phyloP scores from a whole-genome alignment of 1,140 invertebrate species.

The Drosophila baimaii region DNA sequence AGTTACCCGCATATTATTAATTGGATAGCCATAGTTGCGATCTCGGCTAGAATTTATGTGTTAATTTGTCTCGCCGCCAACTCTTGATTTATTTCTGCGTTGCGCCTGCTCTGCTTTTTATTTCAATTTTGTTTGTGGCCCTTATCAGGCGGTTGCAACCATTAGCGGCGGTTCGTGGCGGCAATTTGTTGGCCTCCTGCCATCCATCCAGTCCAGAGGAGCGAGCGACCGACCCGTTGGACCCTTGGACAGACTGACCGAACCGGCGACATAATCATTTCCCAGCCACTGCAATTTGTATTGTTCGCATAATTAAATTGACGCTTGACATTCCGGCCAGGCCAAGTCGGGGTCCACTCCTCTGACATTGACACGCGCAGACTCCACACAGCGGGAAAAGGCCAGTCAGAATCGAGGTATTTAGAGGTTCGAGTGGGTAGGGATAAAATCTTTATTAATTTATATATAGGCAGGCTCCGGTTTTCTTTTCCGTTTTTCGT shows the following conservation, averaged over 20 bases:
- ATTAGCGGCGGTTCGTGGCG: constrained; percentile 21
- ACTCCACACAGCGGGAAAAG: constrained; percentile 11
- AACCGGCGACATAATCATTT: constrained; percentile 76
- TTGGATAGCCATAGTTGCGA: constrained; percentile 63
- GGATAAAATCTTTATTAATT: too few species aligned
- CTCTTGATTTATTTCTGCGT: constrained; percentile 67
- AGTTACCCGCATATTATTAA: constrained; percentile 81
- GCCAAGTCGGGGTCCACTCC: constrained; percentile 24
- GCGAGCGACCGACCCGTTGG: not conserved
- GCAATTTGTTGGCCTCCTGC: constrained; percentile 68
- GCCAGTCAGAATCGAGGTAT: not conserved
- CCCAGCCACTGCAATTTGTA: constrained; percentile 72
- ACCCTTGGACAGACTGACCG: constrained; percentile 1
- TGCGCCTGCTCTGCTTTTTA: not conserved
- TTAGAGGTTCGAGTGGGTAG: too few species aligned
- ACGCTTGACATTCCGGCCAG: constrained; percentile 72
- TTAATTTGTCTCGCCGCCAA: constrained; percentile 78
- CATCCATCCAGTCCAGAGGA: not conserved
- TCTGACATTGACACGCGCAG: constrained; percentile 79
- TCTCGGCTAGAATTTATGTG: constrained; percentile 77
- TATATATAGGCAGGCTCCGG: too few species aligned
- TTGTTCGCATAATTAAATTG: constrained; percentile 83
- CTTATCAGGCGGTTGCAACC: constrained; percentile 41
- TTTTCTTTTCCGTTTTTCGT: too few species aligned
- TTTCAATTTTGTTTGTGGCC: constrained; percentile 6